Evolutionary conservation across 2,888 invertebrate species (phyloP).

Genomic region (Stramonita haemastoma): DNA sequence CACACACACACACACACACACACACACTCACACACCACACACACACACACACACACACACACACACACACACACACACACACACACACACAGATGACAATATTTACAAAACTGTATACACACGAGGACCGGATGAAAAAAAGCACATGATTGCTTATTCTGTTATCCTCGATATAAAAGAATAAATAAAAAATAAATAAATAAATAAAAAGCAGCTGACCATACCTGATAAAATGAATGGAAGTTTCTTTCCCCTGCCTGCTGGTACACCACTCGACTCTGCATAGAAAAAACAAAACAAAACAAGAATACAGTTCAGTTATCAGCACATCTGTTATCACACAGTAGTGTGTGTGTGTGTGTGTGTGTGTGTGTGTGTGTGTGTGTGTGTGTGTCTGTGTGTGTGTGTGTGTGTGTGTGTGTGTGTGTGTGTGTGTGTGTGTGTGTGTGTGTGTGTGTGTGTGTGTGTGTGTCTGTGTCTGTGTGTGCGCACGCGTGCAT

Average conservation of each 20-base stretch:
- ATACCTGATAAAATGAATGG: constrained; percentile 96
- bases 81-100: no score
- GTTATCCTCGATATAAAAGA: no score
- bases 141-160: no score
- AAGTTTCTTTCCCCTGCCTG: constrained; percentile 97
- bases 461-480: background rate
- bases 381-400: no score
- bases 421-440: no score
- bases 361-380: background rate
- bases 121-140: no score
- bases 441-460: no score
- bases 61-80: constrained; percentile 9
- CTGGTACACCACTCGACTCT: constrained; percentile 93
- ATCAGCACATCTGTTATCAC: background rate
- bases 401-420: no score
- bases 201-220: background rate
- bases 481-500: background rate
- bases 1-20: no score
- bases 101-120: no score
- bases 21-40: background rate
- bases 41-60: constrained; percentile 1
- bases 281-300: constrained; percentile 50
- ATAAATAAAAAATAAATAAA: background rate
- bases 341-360: background rate
- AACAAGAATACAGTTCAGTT: background rate